Evolutionary conservation across 1,140 invertebrate species (phyloP).

Genomic region (Cyrtorhinus lividipennis): DNA sequence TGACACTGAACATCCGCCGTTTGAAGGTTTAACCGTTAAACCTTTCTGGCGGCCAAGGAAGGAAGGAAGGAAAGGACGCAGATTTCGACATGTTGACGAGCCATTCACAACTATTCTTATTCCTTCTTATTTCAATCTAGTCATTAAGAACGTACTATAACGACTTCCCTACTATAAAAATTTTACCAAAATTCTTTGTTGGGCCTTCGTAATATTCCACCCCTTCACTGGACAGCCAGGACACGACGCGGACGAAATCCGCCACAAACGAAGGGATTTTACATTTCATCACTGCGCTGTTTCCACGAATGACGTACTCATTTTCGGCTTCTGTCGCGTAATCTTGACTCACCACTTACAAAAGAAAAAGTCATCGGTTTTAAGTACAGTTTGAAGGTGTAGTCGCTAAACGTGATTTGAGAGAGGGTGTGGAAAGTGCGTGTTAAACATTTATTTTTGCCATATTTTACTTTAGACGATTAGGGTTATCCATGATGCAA

Average conservation of each 20-base stretch:
- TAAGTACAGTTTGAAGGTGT: slow-evolving; percentile 28
- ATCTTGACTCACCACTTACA: slow-evolving; percentile 71
- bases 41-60: neutral
- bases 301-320: slow-evolving; percentile 72
- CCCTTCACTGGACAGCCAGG: slow-evolving; percentile 46
- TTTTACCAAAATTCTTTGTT: neutral
- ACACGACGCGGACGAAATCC: slow-evolving; percentile 67
- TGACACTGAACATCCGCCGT: neutral
- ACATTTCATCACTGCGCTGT: slow-evolving; percentile 75
- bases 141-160: too few species aligned
- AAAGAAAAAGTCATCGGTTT: slow-evolving; percentile 70
- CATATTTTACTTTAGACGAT: slow-evolving; percentile 32
- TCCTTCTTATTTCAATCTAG: neutral
- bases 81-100: neutral
- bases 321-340: slow-evolving; percentile 71
- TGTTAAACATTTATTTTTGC: slow-evolving; percentile 2
- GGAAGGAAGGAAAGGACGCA: neutral
- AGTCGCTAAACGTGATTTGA: neutral
- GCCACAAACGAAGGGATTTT: slow-evolving; percentile 74
- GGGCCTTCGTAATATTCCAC: slow-evolving; percentile 26
- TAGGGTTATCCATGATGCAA: too few species aligned
- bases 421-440: slow-evolving; percentile 3
- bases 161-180: neutral
- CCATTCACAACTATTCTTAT: neutral
- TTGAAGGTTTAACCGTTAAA: neutral